Evolutionary conservation across 2,113 vertebrate genomes (phyloP).

Genomic region (Cochlearius cochlearius): DNA sequence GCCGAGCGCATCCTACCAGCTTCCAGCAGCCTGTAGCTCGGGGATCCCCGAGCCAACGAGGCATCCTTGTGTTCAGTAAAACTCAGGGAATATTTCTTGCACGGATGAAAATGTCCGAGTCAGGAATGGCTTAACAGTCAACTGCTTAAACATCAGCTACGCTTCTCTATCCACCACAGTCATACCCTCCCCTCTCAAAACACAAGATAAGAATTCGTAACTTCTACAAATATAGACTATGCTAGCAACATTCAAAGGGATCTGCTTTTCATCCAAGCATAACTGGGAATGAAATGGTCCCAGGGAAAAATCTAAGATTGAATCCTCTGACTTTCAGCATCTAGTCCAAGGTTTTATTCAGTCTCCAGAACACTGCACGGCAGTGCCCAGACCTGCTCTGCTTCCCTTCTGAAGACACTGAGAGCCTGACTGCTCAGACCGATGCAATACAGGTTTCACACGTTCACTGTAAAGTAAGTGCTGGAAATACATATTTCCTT

Average conservation of each 20-base stretch:
- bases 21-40: background rate
- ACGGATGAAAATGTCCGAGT: rapidly evolving
- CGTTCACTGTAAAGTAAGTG: background rate
- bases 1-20: background rate
- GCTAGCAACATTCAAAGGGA: background rate
- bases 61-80: background rate
- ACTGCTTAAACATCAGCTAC: background rate
- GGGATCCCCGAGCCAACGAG: background rate
- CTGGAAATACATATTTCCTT: background rate
- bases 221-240: background rate
- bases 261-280: background rate
- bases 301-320: background rate
- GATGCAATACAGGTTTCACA: background rate
- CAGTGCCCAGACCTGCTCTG: background rate
- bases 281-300: background rate
- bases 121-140: background rate
- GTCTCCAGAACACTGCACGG: background rate
- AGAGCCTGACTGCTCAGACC: background rate
- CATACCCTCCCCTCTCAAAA: background rate
- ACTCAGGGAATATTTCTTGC: background rate
- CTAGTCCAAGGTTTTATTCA: background rate
- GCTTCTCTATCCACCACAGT: background rate
- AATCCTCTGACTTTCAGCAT: background rate
- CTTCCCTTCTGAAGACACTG: background rate
- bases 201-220: background rate